Evolutionary conservation across 2,797 vertebrate genomes (phyloP), one percentile per base, ranked within the genome.

Genomic region (Chromis chromis): DNA sequence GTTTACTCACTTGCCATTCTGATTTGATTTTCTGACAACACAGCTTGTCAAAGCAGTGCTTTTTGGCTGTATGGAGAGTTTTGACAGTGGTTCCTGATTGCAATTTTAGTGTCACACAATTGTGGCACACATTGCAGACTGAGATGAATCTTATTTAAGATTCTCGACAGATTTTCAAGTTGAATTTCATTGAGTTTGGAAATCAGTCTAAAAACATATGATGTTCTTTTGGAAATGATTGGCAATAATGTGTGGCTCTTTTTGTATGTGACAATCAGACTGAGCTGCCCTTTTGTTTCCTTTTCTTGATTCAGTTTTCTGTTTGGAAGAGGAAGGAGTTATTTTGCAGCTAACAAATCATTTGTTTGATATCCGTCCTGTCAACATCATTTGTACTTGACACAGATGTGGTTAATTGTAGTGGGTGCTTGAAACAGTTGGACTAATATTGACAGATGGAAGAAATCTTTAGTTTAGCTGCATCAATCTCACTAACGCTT

Each of bases 21-120:
- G 54, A 79, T 82, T 79, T 82, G 74, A 86, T 86, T 87, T 81
- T 76, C 68, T 54, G 63, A 77, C 81, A 78, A 44, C 31, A 3
- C 54, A 22, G 61, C 77, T 79, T 75, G 79, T 87, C 76, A 58
- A 42, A 24, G 69, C 62, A 25, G 21, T 50, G 58, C 57, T 40
- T 74, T 78, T 56, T n/a, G 3, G 60, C 53, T 60, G 60, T 82
- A 60, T 25, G 59, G 44, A 59, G 33, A 65, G 58, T 77, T 80
- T 65, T 84, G 67, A 83, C 76, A 85, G 64, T 76, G 28, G 62
- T 67, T 75, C 59, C 52, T 31, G 53, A 56, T 63, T 67, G 65
- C 24, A 73, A 62, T 68, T 55, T 55, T 70, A 79, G 61, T 75
- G 73, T 50, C 55, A 59, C 22, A 62, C 61, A 70, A 24, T 61